Evolutionary conservation across 2,888 invertebrate genomes (phyloP).

Genomic region (Drosophila mimetica): DNA sequence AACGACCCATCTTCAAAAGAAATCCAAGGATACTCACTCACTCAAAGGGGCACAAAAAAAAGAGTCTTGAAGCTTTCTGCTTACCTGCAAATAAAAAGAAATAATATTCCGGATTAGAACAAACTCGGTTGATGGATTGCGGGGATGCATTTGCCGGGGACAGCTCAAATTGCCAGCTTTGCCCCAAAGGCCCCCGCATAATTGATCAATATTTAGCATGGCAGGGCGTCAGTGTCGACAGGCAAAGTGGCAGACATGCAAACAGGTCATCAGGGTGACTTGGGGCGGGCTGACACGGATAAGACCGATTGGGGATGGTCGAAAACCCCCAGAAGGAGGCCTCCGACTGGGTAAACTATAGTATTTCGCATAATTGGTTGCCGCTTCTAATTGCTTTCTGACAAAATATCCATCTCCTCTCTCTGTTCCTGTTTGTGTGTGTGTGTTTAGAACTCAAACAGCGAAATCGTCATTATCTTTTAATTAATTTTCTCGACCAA

Average conservation of each 20-base stretch:
- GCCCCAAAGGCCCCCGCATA: slow-evolving; percentile 39
- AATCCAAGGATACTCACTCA: slow-evolving; percentile 52
- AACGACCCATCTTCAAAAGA: slow-evolving; percentile 33
- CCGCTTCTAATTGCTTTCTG: slow-evolving; percentile 38
- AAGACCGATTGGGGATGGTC: slow-evolving; percentile 36
- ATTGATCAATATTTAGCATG: slow-evolving; percentile 72
- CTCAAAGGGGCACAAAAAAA: slow-evolving; percentile 14
- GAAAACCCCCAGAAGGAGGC: background rate
- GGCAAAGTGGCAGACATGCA: slow-evolving; percentile 65
- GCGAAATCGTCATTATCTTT: slow-evolving; percentile 56
- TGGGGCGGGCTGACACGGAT: slow-evolving; percentile 20
- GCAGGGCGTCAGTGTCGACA: slow-evolving; percentile 62
- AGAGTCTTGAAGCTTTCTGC: slow-evolving; percentile 35
- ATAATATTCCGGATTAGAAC: slow-evolving; percentile 48
- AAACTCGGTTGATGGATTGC: slow-evolving; percentile 23
- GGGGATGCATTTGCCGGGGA: slow-evolving; percentile 33
- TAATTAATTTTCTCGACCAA: slow-evolving; percentile 53
- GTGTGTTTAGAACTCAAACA: slow-evolving; percentile 26
- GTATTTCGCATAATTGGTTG: slow-evolving; percentile 31
- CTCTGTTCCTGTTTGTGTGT: slow-evolving; percentile 3
- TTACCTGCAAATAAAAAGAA: slow-evolving; percentile 61
- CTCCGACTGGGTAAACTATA: slow-evolving; percentile 29
- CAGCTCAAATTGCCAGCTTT: slow-evolving; percentile 36
- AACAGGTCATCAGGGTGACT: slow-evolving; percentile 59
- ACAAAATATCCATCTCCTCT: slow-evolving; percentile 29